Base-by-base conservation (phyloP, 2,888 invertebrate genomes). In the Philereme vetulata region DNA sequence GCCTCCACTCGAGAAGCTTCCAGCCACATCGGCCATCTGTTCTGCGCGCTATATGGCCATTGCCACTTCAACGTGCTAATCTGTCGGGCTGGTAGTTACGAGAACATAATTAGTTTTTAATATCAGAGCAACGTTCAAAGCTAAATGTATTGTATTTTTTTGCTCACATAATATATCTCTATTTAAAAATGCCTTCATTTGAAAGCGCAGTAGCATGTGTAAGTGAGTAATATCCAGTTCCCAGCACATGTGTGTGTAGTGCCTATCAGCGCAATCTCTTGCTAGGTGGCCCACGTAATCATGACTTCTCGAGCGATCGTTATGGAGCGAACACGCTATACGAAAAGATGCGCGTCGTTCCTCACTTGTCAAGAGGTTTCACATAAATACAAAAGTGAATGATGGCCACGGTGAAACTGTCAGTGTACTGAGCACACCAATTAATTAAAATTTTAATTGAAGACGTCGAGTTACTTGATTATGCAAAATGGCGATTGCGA, bases 391-490 rank as follows among this genome's bases (percentile, higher is more conserved):
- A 85, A 85, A 86, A 86, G 84, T 88, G 87, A 90, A 84, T 86
- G 86, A 90, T 89, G 86, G 77, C 80, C 81, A 64, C 82, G 76
- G 80, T 80, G 80, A 80, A 77, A 76, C 84, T 83, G 89, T 86
- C 90, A 85, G 85, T 78, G 76, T 78, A 80, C 77, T 70, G 80
- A 79, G 78, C 80, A 76, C 72, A 82, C 85, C 85, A 87, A 91
- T 91, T 90, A 90, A 90, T 90, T 87, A 88, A 80, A 81, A 83
- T 85, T 89, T 90, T 91, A 86, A 88, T 87, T 87, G 84, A 82
- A 84, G 76, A 78, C 78, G 83, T 80, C 80, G 74, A 84, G 76
- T 77, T 75, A 75, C 76, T 81, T 80, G 80, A 72, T 80, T 80
- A 80, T 80, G 80, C 81, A 74, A 80, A 85, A 80, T 77, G 75